Conservation (phyloP, 2,888 invertebrate species). For the Harpalus rubripes region DNA sequence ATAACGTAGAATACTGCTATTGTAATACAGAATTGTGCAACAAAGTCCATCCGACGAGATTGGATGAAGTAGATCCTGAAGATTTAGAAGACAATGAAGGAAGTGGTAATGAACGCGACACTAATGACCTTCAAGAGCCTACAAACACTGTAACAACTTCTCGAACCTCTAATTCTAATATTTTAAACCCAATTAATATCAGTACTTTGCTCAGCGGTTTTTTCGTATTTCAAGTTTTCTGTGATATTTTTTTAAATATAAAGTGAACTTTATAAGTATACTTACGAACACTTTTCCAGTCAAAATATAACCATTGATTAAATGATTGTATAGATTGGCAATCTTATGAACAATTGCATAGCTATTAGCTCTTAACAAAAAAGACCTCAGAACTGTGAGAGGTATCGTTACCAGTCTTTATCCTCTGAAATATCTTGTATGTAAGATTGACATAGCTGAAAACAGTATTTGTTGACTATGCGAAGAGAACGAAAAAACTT, state of each 20-base stretch:
- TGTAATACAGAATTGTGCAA: conserved; percentile 75
- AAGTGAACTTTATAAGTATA: neutral
- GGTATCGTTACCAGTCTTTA: too few relatives aligned
- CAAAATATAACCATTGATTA: too few relatives aligned
- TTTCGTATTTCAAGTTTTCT: conserved; percentile 15
- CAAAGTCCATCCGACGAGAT: conserved; percentile 37
- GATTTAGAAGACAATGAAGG: conserved; percentile 34
- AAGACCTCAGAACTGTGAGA: too few relatives aligned
- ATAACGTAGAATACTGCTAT: conserved; percentile 75
- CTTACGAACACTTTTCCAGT: neutral
- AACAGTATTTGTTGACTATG: too few relatives aligned
- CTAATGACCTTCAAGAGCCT: neutral
- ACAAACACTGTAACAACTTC: neutral
- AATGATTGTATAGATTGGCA: too few relatives aligned
- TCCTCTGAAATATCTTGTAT: too few relatives aligned
- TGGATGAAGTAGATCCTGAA: conserved; percentile 19
- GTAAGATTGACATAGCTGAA: too few relatives aligned
- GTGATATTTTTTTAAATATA: conserved; percentile 32
- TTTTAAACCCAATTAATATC: conserved; percentile 10
- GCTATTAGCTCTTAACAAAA: too few relatives aligned
- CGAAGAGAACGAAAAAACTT: too few relatives aligned
- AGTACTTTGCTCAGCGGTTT: conserved; percentile 58
- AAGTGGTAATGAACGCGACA: conserved; percentile 27
- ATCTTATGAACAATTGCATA: too few relatives aligned
- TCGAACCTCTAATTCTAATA: neutral